Base-by-base conservation (phyloP, 2,888 invertebrate species). In the Lithodes maja region DNA sequence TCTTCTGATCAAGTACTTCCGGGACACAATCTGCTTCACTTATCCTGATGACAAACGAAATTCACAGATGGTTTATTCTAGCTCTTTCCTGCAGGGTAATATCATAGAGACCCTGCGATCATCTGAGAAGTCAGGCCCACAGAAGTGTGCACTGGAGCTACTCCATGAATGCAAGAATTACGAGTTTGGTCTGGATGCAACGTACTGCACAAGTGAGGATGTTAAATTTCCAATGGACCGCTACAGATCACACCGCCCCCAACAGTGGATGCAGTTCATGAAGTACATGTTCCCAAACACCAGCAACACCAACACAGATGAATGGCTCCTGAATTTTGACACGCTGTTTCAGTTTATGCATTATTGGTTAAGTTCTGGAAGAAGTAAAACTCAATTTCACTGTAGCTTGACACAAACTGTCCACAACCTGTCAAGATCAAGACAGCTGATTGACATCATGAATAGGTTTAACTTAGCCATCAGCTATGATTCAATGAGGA, bases 321-420 rank as follows among this genome's bases (percentile, higher is more conserved):
- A 33, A 33, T 33, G 33, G 33, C 33, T 33, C 33, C 33, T 33
- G 33, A 33, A 33, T 33, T 33, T 33, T 33, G 33, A 33, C 33
- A 33, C 33, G 33, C 33, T 33, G 33, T 33, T 61, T 61, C 61
- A 61, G 61, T 61, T 61, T 61, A 61, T 61, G 5, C 61, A 61
- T 74, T 74, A 74, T 74, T 74, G 74, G 74, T 74, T 74, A 74
- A 74, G 74, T 74, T 74, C 74, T 74, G 74, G 74, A 74, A 74
- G 74, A 74, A n/a, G n/a, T n/a, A 74, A n/a, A 74, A 74, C 74
- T 74, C 74, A 5, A 61, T 61, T 61, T 61, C 61, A 61, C 61
- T 61, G 61, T 12, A 61, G 61, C 12, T 61, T 61, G 74, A 74
- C 74, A 74, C 74, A 74, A 74, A 74, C 74, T 74, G 74, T 74